Evolutionary conservation across 2,113 vertebrate genomes (phyloP), one percentile per base, ranked within the genome.

Genomic region (Myotis yumanensis): DNA sequence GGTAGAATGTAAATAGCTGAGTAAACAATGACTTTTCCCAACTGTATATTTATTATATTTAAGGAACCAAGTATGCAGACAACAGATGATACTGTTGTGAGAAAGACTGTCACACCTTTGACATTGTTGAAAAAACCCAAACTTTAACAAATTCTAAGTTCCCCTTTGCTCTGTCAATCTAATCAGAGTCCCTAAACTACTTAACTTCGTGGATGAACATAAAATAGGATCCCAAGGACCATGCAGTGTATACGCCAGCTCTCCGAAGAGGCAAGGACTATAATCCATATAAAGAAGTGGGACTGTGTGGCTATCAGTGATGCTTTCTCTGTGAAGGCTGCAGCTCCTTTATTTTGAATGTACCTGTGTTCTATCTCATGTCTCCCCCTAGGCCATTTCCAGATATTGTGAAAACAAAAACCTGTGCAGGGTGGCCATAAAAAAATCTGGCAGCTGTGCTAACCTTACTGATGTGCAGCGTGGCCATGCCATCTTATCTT

Each of bases 401-500:
- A 73, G 40, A 73, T 73, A 73, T 46, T 73, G 72, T 73, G 40
- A 46, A 28, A 73, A 73, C 72, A 73, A 73, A 28, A 28, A 15
- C 72, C 72, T 25, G 14, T 46, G 40, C 72, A 30, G 14, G 35
- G 72, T 28, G 40, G 40, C 72, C 43, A 46, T 75, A 46, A 75
- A 30, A 75, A 75, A 75, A 17, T 46, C 72, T 46, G 16, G 72
- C 25, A 75, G 72, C 22, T 43, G 40, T 46, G 25, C 99, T 98
- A 99, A 99, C 98, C 98, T 99, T 97, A 98, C 99, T 88, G 99
- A 99, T 94, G 98, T 99, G 96, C 99, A 98, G 92, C 98, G 98
- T 96, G 99, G 99, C 97, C 99, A 99, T 43, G 99, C 99, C 72
- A 99, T 99, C 97, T 99, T 99, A 94, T 99, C 99, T 81, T 99